These are phyloP conservation scores for Cavia porcellus DNA, from an alignment of 2,113 vertebrate genomes.

Conservation along the genomic window DNA sequence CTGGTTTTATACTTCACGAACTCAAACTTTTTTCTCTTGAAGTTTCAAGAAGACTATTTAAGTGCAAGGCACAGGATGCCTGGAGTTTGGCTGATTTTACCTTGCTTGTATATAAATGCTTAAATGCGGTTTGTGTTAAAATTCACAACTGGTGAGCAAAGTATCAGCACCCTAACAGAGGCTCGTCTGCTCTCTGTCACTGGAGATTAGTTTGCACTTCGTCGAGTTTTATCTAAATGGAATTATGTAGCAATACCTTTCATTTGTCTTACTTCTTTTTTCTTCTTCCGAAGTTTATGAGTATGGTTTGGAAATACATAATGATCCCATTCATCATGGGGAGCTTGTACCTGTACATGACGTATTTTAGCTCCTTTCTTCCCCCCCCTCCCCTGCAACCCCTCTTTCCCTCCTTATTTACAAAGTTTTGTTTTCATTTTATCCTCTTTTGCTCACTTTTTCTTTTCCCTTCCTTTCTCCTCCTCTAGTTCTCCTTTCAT, in stretches of 20 bases:
- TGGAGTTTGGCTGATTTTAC: not conserved
- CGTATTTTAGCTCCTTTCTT: not conserved
- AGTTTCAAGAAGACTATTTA: conserved; percentile 9
- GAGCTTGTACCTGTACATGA: not conserved
- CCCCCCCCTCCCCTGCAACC: not conserved
- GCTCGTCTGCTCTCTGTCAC: not conserved
- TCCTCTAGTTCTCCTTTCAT: not conserved
- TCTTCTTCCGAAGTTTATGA: not conserved
- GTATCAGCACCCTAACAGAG: too few relatives aligned
- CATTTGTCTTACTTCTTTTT: not conserved
- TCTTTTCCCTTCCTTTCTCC: not conserved
- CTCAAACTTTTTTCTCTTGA: not conserved
- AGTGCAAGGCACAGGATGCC: not conserved
- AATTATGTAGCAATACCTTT: not conserved
- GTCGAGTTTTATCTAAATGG: not conserved
- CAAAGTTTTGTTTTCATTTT: not conserved
- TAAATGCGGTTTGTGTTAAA: not conserved
- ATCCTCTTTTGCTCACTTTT: not conserved
- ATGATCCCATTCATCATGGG: not conserved
- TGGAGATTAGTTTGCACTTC: not conserved
- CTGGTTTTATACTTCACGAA: not conserved
- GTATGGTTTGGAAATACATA: not conserved
- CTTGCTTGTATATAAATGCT: not conserved
- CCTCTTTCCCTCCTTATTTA: not conserved
- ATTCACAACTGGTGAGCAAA: not conserved